Evolutionary conservation across 2,888 invertebrate genomes (phyloP).

Genomic region (Drosophila kokeensis): DNA sequence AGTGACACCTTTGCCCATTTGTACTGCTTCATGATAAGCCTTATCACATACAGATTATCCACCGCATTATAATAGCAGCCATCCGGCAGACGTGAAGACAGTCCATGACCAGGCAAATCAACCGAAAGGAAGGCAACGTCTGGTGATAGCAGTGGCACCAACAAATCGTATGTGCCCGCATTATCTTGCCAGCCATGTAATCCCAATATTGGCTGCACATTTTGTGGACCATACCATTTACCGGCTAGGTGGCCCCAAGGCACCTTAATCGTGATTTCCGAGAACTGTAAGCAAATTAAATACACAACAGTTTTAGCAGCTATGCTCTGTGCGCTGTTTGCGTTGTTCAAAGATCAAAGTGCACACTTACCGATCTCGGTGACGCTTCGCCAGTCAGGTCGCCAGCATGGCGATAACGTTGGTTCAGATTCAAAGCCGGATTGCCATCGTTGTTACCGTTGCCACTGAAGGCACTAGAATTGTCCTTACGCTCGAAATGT

Average conservation of each 20-base stretch:
- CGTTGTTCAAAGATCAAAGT: constrained; percentile 51
- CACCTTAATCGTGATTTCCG: constrained; percentile 89
- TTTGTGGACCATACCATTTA: constrained; percentile 89
- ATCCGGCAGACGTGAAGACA: constrained; percentile 88
- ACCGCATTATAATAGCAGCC: constrained; percentile 86
- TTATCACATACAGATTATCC: constrained; percentile 86
- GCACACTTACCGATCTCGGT: constrained; percentile 74
- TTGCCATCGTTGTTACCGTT: constrained; percentile 31
- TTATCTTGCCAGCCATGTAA: constrained; percentile 93
- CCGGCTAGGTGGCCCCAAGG: constrained; percentile 90
- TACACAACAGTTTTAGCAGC: constrained; percentile 5
- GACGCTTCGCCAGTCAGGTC: constrained; percentile 82
- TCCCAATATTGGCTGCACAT: constrained; percentile 88
- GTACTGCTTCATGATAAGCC: constrained; percentile 88
- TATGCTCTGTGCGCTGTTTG: background rate
- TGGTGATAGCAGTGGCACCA: constrained; percentile 87
- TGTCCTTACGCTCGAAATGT: constrained; percentile 29
- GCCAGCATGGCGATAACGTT: constrained; percentile 81
- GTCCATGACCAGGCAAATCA: constrained; percentile 90
- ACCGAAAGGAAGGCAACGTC: constrained; percentile 87
- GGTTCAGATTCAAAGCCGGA: constrained; percentile 46
- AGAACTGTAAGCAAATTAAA: constrained; percentile 79
- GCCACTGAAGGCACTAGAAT: constrained; percentile 16
- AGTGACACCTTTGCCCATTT: constrained; percentile 90
- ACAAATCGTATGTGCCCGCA: constrained; percentile 90